phyloP scores from a whole-genome alignment of 2,888 invertebrate genomes.

The Dicyrtoma fusca region DNA sequence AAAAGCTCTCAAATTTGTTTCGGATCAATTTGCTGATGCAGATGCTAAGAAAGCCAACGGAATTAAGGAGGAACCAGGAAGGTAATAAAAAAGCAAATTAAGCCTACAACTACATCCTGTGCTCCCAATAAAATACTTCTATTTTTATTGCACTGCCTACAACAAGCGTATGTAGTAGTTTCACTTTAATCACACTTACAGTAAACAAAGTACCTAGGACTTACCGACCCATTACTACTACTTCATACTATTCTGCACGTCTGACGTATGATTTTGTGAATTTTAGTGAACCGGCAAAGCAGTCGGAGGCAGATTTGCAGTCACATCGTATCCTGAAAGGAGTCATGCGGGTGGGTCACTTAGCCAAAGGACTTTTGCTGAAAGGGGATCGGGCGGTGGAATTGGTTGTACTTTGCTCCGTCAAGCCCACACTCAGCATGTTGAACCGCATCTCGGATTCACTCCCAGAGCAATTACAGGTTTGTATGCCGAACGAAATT shows the following conservation, averaged over 20 bases:
- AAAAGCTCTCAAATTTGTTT: conserved; percentile 89
- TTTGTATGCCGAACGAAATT: too few relatives aligned
- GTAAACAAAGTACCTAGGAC: too few relatives aligned
- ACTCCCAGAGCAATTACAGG: conserved; percentile 77
- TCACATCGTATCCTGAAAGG: conserved; percentile 82
- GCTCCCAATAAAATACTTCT: too few relatives aligned
- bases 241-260: too few relatives aligned
- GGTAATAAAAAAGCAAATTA: not conserved
- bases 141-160: too few relatives aligned
- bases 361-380: conserved; percentile 86
- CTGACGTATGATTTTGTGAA: not conserved
- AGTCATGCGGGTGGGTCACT: conserved; percentile 93
- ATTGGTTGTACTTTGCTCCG: conserved; percentile 91
- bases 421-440: conserved; percentile 84
- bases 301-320: conserved; percentile 63
- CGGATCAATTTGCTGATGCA: conserved; percentile 80
- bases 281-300: not conserved
- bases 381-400: conserved; percentile 88
- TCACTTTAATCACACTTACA: too few relatives aligned
- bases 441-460: conserved; percentile 84
- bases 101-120: not conserved
- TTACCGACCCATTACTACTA: too few relatives aligned
- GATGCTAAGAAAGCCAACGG: conserved; percentile 57
- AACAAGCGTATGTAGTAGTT: too few relatives aligned
- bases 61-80: conserved; percentile 24